Conservation (phyloP, 2,888 invertebrate genomes). For the Zelleria hepariella region DNA sequence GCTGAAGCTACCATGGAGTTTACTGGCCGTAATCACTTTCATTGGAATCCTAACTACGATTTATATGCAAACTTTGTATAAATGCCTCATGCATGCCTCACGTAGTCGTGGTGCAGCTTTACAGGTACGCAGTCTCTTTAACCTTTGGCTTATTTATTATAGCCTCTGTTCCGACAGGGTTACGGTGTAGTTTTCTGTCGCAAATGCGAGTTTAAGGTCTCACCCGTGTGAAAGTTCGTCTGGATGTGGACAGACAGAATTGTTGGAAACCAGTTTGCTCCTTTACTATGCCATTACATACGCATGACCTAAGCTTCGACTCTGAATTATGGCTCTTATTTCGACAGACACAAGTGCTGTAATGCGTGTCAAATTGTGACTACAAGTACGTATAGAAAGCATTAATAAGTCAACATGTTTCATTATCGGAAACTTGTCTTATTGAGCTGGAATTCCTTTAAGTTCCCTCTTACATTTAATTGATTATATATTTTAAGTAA, state of each 20-base stretch:
- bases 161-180: background rate
- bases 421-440: background rate
- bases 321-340: background rate
- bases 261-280: background rate
- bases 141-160: background rate
- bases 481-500: background rate
- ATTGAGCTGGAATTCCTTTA: background rate
- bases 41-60: too few relatives aligned
- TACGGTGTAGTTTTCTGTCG: background rate
- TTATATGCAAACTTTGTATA: too few relatives aligned
- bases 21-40: too few relatives aligned
- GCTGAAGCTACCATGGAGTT: too few relatives aligned
- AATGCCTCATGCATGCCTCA: background rate
- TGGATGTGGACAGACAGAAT: background rate
- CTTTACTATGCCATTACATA: background rate
- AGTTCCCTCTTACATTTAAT: background rate
- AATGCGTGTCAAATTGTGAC: background rate
- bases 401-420: background rate
- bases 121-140: background rate
- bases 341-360: background rate
- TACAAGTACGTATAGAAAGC: background rate
- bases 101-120: too few relatives aligned
- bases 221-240: constrained; percentile 58
- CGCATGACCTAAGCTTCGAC: background rate
- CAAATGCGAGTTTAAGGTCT: background rate